phyloP scores from a whole-genome alignment of 2,113 vertebrate species.

The Pangasianodon gigas region DNA sequence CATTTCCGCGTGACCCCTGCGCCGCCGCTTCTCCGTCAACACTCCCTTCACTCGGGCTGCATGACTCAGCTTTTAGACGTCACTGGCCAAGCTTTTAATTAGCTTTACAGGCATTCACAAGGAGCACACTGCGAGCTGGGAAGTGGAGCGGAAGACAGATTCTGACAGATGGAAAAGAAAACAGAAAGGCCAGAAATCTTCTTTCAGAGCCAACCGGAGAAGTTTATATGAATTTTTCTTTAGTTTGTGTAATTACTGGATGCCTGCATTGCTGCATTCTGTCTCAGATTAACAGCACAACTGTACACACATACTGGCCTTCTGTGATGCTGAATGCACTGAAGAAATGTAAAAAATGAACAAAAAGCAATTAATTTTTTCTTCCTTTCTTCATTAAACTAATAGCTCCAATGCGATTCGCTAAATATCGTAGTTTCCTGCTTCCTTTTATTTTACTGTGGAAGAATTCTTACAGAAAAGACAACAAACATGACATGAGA shows the following conservation, averaged over 20 bases:
- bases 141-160: slow-evolving; percentile 67
- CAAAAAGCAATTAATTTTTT: no score
- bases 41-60: slow-evolving; percentile 57
- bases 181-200: slow-evolving; percentile 53
- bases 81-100: slow-evolving; percentile 67
- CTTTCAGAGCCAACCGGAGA: slow-evolving; percentile 65
- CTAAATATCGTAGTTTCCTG: background rate
- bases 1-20: background rate
- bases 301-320: slow-evolving; percentile 7
- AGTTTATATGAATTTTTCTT: slow-evolving; percentile 57
- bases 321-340: background rate
- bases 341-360: background rate
- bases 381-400: no score
- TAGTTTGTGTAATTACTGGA: slow-evolving; percentile 44
- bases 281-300: slow-evolving; percentile 57
- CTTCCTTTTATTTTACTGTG: background rate
- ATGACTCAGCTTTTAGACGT: slow-evolving; percentile 63
- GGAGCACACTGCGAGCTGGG: slow-evolving; percentile 65
- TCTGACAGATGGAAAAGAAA: slow-evolving; percentile 70
- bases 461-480: background rate
- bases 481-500: background rate
- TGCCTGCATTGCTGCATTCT: slow-evolving; percentile 60
- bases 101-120: slow-evolving; percentile 68
- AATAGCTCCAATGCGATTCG: background rate
- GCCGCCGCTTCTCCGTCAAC: background rate